Evolutionary conservation across 1,140 invertebrate species (phyloP), one percentile per base, ranked within the genome.

Genomic region (Argopecten irradians): DNA sequence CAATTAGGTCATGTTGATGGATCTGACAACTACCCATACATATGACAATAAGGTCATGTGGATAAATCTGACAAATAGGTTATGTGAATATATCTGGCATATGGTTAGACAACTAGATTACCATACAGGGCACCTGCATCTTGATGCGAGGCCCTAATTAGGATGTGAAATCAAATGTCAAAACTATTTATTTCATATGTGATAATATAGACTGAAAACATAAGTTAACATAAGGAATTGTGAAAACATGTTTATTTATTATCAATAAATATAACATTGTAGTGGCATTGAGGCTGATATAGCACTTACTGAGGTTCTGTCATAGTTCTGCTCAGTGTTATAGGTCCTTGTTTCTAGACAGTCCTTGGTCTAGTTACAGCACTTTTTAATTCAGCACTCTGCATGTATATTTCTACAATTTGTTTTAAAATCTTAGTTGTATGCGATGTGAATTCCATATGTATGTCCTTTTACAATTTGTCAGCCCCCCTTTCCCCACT

Each of bases 181-280:
- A n/a, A n/a, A n/a, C n/a, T n/a, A n/a, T n/a, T n/a, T n/a, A n/a
- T n/a, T n/a, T n/a, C n/a, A n/a, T n/a, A n/a, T n/a, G n/a, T n/a
- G n/a, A n/a, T n/a, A n/a, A n/a, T n/a, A n/a, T n/a, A n/a, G n/a
- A n/a, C 3, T 46, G 43, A 14, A 46, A 46, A 46, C 13, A 16
- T 11, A 46, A 1, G 5, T 19, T 16, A 46, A 46, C 14, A 39
- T 14, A 19, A 46, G 22, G 2, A 19, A 2, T 71, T n/a, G n/a
- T 71, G 55, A 16, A 71, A 71, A 71, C 55, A n/a, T 71, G 55
- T 71, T 71, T 71, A 71, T 71, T 71, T 28, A 5, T 71, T 11
- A 28, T 71, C 55, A 71, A 71, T 71, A 71, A 71, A 71, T 71
- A 71, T 71, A 71, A 71, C 55, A 71, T 71, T n/a, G 55, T 71